These are phyloP conservation scores for Campoletis sonorensis DNA, from an alignment of 1,140 invertebrate genomes.

Conservation along the genomic window DNA sequence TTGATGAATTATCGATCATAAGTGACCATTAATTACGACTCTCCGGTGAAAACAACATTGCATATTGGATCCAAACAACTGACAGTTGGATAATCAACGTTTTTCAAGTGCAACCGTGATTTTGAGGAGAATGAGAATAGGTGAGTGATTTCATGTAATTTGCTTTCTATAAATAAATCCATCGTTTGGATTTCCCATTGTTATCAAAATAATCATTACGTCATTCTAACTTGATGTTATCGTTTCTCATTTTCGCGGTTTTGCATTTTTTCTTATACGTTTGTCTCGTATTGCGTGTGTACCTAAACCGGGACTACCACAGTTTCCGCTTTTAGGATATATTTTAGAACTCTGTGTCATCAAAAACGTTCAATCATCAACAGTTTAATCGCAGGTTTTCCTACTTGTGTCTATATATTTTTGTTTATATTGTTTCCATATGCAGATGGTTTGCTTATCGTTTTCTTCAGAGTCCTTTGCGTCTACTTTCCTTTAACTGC, in stretches of 20 bases:
- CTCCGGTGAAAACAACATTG: neutral
- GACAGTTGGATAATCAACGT: neutral
- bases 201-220: neutral
- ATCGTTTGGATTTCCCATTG: neutral
- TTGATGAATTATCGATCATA: neutral
- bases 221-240: neutral
- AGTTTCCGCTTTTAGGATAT: neutral
- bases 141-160: slow-evolving; percentile 56
- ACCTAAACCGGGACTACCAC: neutral
- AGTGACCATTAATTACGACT: neutral
- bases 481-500: neutral
- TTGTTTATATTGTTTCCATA: neutral
- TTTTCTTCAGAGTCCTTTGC: too few relatives aligned
- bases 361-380: too few relatives aligned
- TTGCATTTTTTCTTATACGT: neutral
- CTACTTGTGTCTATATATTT: neutral
- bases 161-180: neutral
- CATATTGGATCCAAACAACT: neutral
- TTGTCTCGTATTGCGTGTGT: neutral
- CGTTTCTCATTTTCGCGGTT: too few relatives aligned
- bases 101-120: slow-evolving; percentile 47
- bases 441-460: too few relatives aligned
- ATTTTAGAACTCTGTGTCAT: neutral
- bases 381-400: neutral
- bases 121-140: slow-evolving; percentile 66